Base-by-base conservation (phyloP, 2,797 vertebrate genomes). In the Phoxinus dragarum region DNA sequence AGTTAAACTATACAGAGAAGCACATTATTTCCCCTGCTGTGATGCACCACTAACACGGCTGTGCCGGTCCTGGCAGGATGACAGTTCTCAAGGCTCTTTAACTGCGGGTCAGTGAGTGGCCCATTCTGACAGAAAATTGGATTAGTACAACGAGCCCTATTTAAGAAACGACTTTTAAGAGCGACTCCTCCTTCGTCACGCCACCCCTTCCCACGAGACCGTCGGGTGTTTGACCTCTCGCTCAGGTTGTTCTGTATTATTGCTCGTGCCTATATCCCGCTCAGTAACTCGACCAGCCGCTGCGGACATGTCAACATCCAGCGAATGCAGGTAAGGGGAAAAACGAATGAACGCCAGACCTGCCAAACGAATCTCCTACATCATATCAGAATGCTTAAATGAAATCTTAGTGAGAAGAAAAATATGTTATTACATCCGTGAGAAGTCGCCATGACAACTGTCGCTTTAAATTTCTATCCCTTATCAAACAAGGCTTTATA, bases 241-340 rank as follows among this genome's bases (percentile, higher is more conserved):
- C 75, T 74, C 38, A 49, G 83, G 54, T 54, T 31, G 17, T 36
- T 84, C 31, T 71, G 38, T 75, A 31, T 69, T 14, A 64, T 59
- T 69, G 34, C 72, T 78, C 23, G 11, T 40, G 52, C 17, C 31
- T 4, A 27, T 14, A 14, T 80, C 54, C 12, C 17, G 61, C 31
- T 75, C 54, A 34, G 38, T 72, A 47, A 78, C 54, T 67, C 61
- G 31, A 21, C 72, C 86, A 56, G 49, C 90, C 36, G 49, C 89
- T 38, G 81, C 84, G 64, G 71, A 81, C 71, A 86, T 90, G 81
- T 86, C 91, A 74, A 80, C 91, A 79, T 84, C 85, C 84, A 66
- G n/a, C 80, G 89, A 77, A 49, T 88, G 90, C 93, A 94, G 95
- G 95, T 95, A 95, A 91, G 93, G 38, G 82, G 78, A 73, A 73